Evolutionary conservation across 1,140 invertebrate species (phyloP).

Genomic region (Harpegnathos saltator): DNA sequence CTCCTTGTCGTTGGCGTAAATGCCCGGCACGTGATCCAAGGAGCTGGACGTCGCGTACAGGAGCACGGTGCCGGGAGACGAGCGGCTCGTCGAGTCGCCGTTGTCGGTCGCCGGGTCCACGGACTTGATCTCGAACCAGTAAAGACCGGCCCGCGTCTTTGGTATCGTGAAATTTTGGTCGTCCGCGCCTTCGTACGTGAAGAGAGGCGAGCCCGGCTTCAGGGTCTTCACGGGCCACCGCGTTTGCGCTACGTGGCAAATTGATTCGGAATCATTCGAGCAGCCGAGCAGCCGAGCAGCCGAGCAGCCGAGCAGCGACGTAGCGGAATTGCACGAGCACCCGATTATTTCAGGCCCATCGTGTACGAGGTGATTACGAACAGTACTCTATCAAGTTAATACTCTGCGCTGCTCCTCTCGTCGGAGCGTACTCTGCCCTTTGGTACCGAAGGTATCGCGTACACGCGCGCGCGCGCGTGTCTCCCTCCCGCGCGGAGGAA

Average conservation of each 20-base stretch:
- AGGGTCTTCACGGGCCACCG: slow-evolving; percentile 83
- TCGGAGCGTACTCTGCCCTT: not conserved
- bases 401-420: not conserved
- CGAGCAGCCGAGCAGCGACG: not conserved
- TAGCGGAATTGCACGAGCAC: not conserved
- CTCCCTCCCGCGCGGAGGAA: too few species aligned
- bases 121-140: slow-evolving; percentile 84
- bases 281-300: too few species aligned
- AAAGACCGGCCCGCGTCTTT: slow-evolving; percentile 81
- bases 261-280: slow-evolving; percentile 43
- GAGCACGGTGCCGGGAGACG: slow-evolving; percentile 82
- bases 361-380: not conserved
- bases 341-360: slow-evolving; percentile 12
- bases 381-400: slow-evolving; percentile 14
- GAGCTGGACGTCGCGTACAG: slow-evolving; percentile 82
- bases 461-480: too few species aligned
- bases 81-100: slow-evolving; percentile 57
- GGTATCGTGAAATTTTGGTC: slow-evolving; percentile 83
- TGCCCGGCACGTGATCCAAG: slow-evolving; percentile 77
- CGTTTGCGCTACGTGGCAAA: slow-evolving; percentile 70
- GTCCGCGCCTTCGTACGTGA: slow-evolving; percentile 82
- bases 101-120: slow-evolving; percentile 62
- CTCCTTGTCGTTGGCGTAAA: slow-evolving; percentile 73
- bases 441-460: not conserved
- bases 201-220: slow-evolving; percentile 81